Evolutionary conservation across 2,888 invertebrate genomes (phyloP), one percentile per base, ranked within the genome.

Genomic region (Drosophila histrio): DNA sequence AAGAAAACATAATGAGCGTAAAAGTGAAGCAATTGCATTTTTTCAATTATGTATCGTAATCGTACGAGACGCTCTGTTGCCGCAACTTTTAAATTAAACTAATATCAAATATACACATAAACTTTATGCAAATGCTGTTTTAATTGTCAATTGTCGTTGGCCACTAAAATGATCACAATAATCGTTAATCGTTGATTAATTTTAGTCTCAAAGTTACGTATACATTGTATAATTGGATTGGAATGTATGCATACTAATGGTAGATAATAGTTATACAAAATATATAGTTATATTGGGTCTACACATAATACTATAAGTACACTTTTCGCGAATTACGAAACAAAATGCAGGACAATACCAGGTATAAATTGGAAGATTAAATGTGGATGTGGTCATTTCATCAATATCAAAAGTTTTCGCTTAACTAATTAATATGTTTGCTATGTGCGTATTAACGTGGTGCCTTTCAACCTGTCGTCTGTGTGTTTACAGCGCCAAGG

Each of bases 401-500:
- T 53, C 46, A 61, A 44, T 68, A 63, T 60, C 34, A 65, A 57
- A 63, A 67, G 36, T 56, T 67, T 72, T 1, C 36, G 43, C 84
- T 76, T 81, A 81, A 72, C 65, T 63, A 69, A 30, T 54, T 61
- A 34, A 52, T 60, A 61, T 58, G 30, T 6, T 71, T 38, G 44
- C 44, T 64, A 19, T 64, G 80, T 86, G 84, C 83, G 59, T 69
- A 68, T 68, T 77, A 83, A 87, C 88, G 54, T 79, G 59, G 82
- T 87, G 82, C 82, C 19, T 38, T 54, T 43, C 8, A n/a, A 43
- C 11, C 15, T 21, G 1, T 4, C 13, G 50, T 1, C 7, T 11
- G 15, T 32, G 15, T 32, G 54, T 89, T 94, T 93, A 94, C 90
- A 94, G 92, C 24, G 94, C 91, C 74, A 96, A 92, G 53, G 95